A percentile compares a stretch with the other conserved stretches of the same genome.
Evolutionary conservation across 37 sponge, comb jelly and placozoan species (phyloP).

Genomic region (Spongia lamella): DNA sequence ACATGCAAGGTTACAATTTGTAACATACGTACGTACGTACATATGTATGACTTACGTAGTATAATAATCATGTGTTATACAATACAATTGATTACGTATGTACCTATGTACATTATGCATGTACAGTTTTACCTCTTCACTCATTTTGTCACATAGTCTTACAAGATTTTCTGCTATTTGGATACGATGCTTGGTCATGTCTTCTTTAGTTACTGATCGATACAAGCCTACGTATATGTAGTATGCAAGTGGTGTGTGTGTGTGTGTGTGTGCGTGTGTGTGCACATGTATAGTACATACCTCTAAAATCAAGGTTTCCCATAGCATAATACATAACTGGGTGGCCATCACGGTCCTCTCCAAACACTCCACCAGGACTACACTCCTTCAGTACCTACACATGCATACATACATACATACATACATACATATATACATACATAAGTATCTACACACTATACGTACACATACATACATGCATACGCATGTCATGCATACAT

Average conservation of each 20-base stretch:
- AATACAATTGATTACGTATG: too few species aligned
- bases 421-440: neutral
- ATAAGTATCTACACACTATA: too few species aligned
- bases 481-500: too few species aligned
- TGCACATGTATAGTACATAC: slow-evolving; percentile 27
- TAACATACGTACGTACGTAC: too few species aligned
- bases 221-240: slow-evolving; percentile 12
- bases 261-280: slow-evolving; percentile 20
- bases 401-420: neutral
- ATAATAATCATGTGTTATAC: too few species aligned
- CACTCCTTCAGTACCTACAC: slow-evolving; percentile 28
- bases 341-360: slow-evolving; percentile 70
- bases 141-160: slow-evolving; percentile 2
- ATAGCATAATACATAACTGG: slow-evolving; percentile 44
- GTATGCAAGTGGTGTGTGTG: slow-evolving; percentile 34
- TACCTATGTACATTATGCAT: too few species aligned
- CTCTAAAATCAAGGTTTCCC: slow-evolving; percentile 63
- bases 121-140: slow-evolving; percentile 19
- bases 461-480: slow-evolving; percentile 7
- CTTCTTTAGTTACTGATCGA: slow-evolving; percentile 8
- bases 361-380: slow-evolving; percentile 50
- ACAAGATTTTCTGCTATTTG: neutral
- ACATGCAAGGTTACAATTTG: too few species aligned
- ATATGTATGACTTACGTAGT: too few species aligned
- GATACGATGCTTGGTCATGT: slow-evolving; percentile 29